phyloP scores from a whole-genome alignment of 2,113 vertebrate genomes.

The Vimba vimba region DNA sequence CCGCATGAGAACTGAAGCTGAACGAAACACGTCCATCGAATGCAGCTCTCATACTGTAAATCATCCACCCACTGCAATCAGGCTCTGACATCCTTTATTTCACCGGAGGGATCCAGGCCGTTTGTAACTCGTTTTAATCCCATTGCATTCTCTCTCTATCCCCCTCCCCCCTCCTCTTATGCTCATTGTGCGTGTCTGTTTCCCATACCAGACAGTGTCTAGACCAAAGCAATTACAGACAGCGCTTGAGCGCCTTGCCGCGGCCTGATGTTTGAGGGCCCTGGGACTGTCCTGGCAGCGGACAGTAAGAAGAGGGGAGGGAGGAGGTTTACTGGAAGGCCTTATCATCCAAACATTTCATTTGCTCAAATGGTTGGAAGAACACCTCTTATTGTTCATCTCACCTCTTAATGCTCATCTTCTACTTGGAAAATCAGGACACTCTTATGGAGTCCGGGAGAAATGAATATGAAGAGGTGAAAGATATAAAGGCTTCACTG shows the following conservation, averaged over 20 bases:
- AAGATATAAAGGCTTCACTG: background rate
- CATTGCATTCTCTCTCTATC: slow-evolving; percentile 44
- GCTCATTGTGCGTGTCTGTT: slow-evolving; percentile 57
- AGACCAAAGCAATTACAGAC: slow-evolving; percentile 89
- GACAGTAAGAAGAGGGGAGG: slow-evolving; percentile 29
- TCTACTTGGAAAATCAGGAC: slow-evolving; percentile 19
- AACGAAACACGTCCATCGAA: slow-evolving; percentile 40
- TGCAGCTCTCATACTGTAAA: slow-evolving; percentile 42
- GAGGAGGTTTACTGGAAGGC: slow-evolving; percentile 39
- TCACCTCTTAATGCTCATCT: background rate
- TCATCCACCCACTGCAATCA: slow-evolving; percentile 48
- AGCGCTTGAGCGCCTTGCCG: slow-evolving; percentile 82
- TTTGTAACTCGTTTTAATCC: slow-evolving; percentile 59
- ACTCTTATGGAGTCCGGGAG: background rate
- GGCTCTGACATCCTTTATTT: slow-evolving; percentile 56
- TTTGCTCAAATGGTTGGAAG: slow-evolving; percentile 29
- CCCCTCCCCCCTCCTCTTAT: slow-evolving; percentile 45
- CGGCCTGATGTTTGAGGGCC: slow-evolving; percentile 75
- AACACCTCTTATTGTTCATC: slow-evolving; percentile 31
- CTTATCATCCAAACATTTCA: slow-evolving; percentile 39
- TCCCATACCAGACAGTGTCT: slow-evolving; percentile 91
- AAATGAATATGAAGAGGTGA: background rate
- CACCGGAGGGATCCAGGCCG: slow-evolving; percentile 46
- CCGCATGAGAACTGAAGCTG: slow-evolving; percentile 38
- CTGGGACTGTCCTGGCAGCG: slow-evolving; percentile 74